Percentiles rank a stretch among this genome's conserved stretches.
Conservation (phyloP, 2,113 vertebrate species). For the Polypterus bichir region DNA sequence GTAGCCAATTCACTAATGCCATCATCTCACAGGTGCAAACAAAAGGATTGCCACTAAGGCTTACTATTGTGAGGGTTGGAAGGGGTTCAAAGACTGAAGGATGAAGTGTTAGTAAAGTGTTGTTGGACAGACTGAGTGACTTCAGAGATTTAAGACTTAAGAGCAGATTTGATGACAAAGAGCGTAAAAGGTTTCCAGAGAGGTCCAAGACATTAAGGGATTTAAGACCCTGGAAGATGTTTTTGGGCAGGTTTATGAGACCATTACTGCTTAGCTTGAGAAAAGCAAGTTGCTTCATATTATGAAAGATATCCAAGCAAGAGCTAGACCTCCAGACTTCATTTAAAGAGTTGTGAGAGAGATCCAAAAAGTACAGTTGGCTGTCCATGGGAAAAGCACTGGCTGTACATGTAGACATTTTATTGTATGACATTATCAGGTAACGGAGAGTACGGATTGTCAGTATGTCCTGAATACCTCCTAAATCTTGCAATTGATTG, state of each 20-base stretch:
- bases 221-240: conserved; percentile 10
- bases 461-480: conserved; percentile 5
- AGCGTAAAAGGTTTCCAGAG: conserved; percentile 14
- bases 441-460: conserved; percentile 1
- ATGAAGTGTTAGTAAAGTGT: conserved; percentile 15
- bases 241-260: conserved; percentile 7
- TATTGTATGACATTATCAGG: conserved; percentile 17
- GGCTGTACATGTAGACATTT: conserved; percentile 7
- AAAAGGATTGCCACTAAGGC: conserved; percentile 10
- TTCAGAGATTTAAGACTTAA: conserved; percentile 5
- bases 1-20: conserved; percentile 11
- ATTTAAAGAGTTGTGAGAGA: conserved; percentile 20
- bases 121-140: conserved; percentile 10
- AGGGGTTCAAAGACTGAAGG: not conserved
- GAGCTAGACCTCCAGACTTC: conserved; percentile 1
- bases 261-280: conserved; percentile 18
- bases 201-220: conserved; percentile 17
- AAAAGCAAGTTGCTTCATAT: conserved; percentile 2
- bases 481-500: conserved; percentile 19
- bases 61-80: conserved; percentile 8
- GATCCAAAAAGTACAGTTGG: conserved; percentile 13
- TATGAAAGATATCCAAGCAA: conserved; percentile 19
- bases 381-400: not conserved
- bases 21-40: conserved; percentile 17
- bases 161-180: conserved; percentile 2